A percentile compares a stretch with the other conserved stretches of the same genome.
Conservation (phyloP, 2,888 invertebrate species). For the Eucriotettix oculatus region DNA sequence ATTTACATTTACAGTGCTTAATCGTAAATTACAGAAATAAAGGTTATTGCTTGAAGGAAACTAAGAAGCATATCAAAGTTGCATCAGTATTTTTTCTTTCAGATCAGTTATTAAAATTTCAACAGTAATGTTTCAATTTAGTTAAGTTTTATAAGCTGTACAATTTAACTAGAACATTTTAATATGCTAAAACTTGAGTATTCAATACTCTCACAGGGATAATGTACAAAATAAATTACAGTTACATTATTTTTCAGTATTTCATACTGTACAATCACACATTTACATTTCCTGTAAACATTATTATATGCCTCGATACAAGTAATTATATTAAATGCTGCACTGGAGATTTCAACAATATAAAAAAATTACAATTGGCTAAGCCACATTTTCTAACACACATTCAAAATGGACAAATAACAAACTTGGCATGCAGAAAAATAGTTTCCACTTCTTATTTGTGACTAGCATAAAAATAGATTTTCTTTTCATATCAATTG, state of each 20-base stretch:
- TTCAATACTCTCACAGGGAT: constrained; percentile 6
- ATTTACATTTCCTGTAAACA: constrained; percentile 1
- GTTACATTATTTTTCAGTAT: constrained; percentile 4
- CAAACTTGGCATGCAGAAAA: constrained; percentile 13
- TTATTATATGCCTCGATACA: constrained; percentile 4
- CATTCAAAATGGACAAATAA: constrained; percentile 11
- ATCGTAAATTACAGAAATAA: neutral
- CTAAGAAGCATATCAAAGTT: neutral
- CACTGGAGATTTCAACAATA: constrained; percentile 8
- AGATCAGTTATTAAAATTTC: neutral
- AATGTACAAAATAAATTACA: constrained; percentile 11
- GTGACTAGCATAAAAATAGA: constrained; percentile 15
- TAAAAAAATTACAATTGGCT: constrained; percentile 9
- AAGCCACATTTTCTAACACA: constrained; percentile 4
- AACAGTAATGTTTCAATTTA: neutral
- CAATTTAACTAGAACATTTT: neutral
- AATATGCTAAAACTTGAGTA: constrained; percentile 5
- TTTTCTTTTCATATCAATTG: constrained; percentile 9
- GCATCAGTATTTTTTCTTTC: neutral
- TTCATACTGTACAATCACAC: constrained; percentile 8
- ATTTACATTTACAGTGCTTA: neutral
- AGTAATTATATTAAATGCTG: constrained; percentile 7
- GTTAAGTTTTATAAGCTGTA: neutral
- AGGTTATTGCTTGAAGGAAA: neutral
- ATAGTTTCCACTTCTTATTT: constrained; percentile 11